Evolutionary conservation across 2,797 vertebrate genomes (phyloP).

Genomic region (Scomberomorus guttatus): DNA sequence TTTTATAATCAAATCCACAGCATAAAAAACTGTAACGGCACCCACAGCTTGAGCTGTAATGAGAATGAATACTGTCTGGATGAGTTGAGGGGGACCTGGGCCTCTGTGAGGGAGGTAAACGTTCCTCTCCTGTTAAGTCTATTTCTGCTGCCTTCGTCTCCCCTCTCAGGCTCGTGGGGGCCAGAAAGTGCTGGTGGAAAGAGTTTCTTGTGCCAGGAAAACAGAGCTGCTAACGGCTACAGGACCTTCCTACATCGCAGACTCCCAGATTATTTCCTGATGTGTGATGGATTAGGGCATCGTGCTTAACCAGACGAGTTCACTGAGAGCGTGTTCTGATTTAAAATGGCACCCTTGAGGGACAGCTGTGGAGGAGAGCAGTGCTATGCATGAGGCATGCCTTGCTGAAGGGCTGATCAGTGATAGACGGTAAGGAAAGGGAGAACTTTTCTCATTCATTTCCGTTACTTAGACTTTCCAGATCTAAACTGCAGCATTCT

Average conservation of each 20-base stretch:
- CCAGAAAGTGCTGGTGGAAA: slow-evolving; percentile 57
- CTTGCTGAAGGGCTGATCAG: neutral
- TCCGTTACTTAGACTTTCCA: neutral
- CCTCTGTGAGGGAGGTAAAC: slow-evolving; percentile 27
- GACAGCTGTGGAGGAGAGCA: slow-evolving; percentile 5
- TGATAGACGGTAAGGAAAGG: neutral
- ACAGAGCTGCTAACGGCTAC: slow-evolving; percentile 44
- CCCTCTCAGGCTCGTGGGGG: slow-evolving; percentile 11
- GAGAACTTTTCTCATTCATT: neutral
- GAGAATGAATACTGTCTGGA: slow-evolving; percentile 32
- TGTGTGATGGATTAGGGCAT: slow-evolving; percentile 54
- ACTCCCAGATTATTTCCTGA: slow-evolving; percentile 69
- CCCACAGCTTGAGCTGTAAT: slow-evolving; percentile 38
- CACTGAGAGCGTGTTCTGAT: neutral
- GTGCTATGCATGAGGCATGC: neutral
- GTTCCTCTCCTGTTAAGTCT: slow-evolving; percentile 38
- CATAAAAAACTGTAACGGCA: slow-evolving; percentile 19
- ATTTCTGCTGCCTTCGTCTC: slow-evolving; percentile 46
- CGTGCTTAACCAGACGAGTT: slow-evolving; percentile 26
- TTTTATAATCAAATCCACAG: slow-evolving; percentile 32
- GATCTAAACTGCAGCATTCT: neutral
- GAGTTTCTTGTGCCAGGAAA: slow-evolving; percentile 66
- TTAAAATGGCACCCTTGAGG: slow-evolving; percentile 24
- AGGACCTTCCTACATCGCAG: slow-evolving; percentile 52
- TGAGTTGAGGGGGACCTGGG: slow-evolving; percentile 16